Evolutionary conservation across 1,140 invertebrate genomes (phyloP).

Genomic region (Leucophenga varia): DNA sequence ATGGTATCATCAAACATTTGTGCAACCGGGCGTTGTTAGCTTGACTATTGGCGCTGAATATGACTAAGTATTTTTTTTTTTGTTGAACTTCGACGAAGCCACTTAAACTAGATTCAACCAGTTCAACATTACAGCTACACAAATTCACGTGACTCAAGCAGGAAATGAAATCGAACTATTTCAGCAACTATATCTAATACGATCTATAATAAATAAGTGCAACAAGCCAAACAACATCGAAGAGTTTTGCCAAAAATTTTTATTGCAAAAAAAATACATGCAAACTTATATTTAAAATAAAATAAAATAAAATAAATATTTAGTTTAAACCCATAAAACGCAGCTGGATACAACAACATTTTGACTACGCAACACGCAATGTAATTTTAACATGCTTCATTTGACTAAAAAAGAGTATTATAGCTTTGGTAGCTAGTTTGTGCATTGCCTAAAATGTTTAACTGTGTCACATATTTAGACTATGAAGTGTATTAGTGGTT

Average conservation of each 20-base stretch:
- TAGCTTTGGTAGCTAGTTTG: too few relatives aligned
- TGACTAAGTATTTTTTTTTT: slow-evolving; percentile 63
- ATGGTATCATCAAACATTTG: slow-evolving; percentile 91
- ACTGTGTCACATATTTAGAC: too few relatives aligned
- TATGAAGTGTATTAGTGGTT: too few relatives aligned
- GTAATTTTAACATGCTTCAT: too few relatives aligned
- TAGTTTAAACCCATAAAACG: background rate
- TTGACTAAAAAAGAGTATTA: too few relatives aligned
- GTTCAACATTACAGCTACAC: slow-evolving; percentile 26
- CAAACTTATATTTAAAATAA: slow-evolving; percentile 32
- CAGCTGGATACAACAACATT: background rate
- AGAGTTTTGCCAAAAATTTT: slow-evolving; percentile 26
- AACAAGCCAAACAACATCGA: slow-evolving; percentile 43
- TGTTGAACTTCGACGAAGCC: background rate
- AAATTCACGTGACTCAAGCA: slow-evolving; percentile 26
- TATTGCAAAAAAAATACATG: slow-evolving; percentile 37
- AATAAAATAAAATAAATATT: slow-evolving; percentile 12
- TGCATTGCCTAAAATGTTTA: too few relatives aligned
- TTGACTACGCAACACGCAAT: slow-evolving; percentile 37
- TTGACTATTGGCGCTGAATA: slow-evolving; percentile 96
- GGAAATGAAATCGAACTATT: slow-evolving; percentile 20
- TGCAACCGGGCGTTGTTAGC: slow-evolving; percentile 84
- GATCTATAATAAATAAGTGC: too few relatives aligned
- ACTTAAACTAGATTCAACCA: slow-evolving; percentile 11
- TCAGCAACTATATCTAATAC: too few relatives aligned